Percentiles rank a stretch among this genome's conserved stretches.
phyloP scores from a whole-genome alignment of 53 echinoderm and acorn worm genomes.

The Echinarachnius parma region DNA sequence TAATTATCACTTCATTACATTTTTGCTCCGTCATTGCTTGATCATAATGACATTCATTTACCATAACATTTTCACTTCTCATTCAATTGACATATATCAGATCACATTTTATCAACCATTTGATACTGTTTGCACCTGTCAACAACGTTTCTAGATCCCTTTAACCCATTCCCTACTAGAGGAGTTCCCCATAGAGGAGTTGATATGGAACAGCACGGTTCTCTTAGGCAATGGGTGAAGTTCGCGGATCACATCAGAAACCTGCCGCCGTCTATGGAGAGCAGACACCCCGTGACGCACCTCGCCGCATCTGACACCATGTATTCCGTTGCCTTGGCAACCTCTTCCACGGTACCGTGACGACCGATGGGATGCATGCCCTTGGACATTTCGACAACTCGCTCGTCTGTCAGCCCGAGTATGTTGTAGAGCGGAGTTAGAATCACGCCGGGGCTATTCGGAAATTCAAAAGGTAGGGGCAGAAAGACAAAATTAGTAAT shows the following conservation, averaged over 20 bases:
- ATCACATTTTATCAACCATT: too few relatives aligned
- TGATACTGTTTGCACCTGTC: too few relatives aligned
- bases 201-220: too few relatives aligned
- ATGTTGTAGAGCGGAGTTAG: slow-evolving; percentile 49
- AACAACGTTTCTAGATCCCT: too few relatives aligned
- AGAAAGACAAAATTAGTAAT: not conserved
- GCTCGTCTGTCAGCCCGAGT: slow-evolving; percentile 9
- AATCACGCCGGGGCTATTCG: slow-evolving; percentile 51
- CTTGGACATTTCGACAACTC: slow-evolving; percentile 24
- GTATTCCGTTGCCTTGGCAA: slow-evolving; percentile 44
- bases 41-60: too few relatives aligned
- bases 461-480: not conserved
- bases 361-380: slow-evolving; percentile 40
- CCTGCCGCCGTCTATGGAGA: slow-evolving; percentile 31
- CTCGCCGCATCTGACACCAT: slow-evolving; percentile 27
- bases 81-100: too few relatives aligned
- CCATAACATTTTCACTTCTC: too few relatives aligned
- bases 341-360: slow-evolving; percentile 37
- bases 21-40: too few relatives aligned
- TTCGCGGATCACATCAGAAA: slow-evolving; percentile 16
- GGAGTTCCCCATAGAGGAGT: too few relatives aligned
- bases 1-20: too few relatives aligned
- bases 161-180: too few relatives aligned
- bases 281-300: slow-evolving; percentile 22
- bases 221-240: too few relatives aligned